Conservation (phyloP, 2,797 vertebrate genomes). For the Gymnopithys bicolor region DNA sequence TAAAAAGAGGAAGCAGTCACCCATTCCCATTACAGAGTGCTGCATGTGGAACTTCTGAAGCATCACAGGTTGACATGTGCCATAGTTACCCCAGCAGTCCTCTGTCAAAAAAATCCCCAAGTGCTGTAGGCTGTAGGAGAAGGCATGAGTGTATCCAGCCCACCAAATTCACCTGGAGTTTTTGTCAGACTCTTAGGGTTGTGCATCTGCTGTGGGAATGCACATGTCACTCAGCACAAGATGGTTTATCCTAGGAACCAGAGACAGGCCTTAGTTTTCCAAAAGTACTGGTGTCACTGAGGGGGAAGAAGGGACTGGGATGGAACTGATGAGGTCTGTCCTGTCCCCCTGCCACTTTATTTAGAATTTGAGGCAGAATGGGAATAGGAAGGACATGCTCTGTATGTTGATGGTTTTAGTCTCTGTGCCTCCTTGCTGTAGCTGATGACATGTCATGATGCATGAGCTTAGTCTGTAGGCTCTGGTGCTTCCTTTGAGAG, state of each 20-base stretch:
- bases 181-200: background rate
- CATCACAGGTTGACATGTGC: background rate
- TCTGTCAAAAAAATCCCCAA: background rate
- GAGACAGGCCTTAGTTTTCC: background rate
- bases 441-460: background rate
- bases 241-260: background rate
- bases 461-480: background rate
- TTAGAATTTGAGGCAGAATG: background rate
- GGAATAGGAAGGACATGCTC: background rate
- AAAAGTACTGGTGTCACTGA: background rate
- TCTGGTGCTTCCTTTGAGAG: background rate
- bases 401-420: background rate
- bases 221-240: background rate
- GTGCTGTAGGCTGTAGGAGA: background rate
- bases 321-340: background rate
- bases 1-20: background rate
- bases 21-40: background rate
- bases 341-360: background rate
- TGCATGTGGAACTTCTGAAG: background rate
- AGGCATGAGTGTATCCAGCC: background rate
- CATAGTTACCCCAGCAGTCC: background rate
- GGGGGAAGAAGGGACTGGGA: background rate
- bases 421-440: background rate
- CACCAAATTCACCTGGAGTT: background rate
- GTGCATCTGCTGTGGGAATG: background rate